phyloP scores from a whole-genome alignment of 2,113 vertebrate genomes.

The Odobenus rosmarus region DNA sequence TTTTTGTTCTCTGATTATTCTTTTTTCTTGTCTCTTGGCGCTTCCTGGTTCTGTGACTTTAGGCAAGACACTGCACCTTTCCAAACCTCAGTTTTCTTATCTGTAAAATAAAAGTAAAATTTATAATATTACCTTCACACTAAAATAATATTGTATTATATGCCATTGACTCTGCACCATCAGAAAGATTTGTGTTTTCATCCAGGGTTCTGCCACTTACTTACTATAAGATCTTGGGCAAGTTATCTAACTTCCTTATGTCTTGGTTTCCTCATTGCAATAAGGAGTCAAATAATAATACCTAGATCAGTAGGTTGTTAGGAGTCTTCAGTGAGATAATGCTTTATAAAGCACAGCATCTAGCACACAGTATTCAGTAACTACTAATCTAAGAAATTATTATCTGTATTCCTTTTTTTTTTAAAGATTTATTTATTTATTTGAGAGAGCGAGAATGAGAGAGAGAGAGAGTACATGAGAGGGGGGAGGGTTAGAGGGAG shows the following conservation, averaged over 20 bases:
- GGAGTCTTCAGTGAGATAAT: not conserved
- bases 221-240: not conserved
- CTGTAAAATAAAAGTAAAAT: slow-evolving; percentile 12
- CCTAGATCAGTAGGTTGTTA: not conserved
- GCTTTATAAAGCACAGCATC: not conserved
- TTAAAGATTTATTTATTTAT: too few species aligned
- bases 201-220: not conserved
- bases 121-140: not conserved
- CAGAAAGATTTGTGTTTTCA: not conserved
- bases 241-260: not conserved
- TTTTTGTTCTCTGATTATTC: not conserved
- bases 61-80: not conserved
- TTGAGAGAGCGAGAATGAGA: too few species aligned
- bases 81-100: not conserved
- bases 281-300: not conserved
- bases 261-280: not conserved
- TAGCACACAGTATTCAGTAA: not conserved
- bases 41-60: not conserved
- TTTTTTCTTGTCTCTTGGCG: not conserved
- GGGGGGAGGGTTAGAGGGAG: too few species aligned
- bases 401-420: not conserved
- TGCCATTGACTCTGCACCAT: not conserved
- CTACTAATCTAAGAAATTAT: not conserved
- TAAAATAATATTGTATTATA: not conserved
- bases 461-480: too few species aligned